phyloP scores from a whole-genome alignment of 2,113 vertebrate genomes.

The Mesitornis unicolor region DNA sequence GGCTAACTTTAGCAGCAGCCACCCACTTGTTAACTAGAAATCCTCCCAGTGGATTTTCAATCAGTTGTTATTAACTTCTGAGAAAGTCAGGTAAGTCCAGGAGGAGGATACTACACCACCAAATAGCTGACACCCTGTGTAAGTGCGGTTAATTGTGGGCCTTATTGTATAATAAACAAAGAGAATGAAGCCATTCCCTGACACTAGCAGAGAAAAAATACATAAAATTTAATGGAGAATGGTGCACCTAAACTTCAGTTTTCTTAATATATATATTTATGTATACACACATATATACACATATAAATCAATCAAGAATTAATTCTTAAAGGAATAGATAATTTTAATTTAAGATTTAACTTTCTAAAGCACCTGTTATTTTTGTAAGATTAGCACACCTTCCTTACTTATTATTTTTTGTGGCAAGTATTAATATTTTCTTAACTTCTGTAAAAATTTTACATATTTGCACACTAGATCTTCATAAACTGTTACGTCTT shows the following conservation, averaged over 20 bases:
- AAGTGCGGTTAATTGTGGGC: not conserved
- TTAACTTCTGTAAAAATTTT: not conserved
- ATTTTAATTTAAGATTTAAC: not conserved
- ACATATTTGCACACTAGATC: not conserved
- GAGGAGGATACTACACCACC: not conserved
- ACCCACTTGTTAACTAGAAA: not conserved
- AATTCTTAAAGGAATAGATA: not conserved
- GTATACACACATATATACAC: accelerated
- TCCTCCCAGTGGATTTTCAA: not conserved
- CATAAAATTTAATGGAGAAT: not conserved
- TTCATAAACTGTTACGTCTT: not conserved
- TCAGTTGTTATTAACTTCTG: not conserved
- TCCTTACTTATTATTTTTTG: not conserved
- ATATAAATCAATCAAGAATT: not conserved
- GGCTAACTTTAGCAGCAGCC: not conserved
- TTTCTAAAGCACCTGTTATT: not conserved
- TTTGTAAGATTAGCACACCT: not conserved
- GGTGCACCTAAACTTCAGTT: not conserved
- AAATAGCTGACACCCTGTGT: not conserved
- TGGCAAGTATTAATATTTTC: not conserved
- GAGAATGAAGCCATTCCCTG: not conserved
- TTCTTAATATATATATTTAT: not conserved
- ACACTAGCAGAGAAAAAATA: not conserved
- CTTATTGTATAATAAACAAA: not conserved
- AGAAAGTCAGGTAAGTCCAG: not conserved